Conservation (phyloP, 2,797 vertebrate genomes). For the Chelon auratus region DNA sequence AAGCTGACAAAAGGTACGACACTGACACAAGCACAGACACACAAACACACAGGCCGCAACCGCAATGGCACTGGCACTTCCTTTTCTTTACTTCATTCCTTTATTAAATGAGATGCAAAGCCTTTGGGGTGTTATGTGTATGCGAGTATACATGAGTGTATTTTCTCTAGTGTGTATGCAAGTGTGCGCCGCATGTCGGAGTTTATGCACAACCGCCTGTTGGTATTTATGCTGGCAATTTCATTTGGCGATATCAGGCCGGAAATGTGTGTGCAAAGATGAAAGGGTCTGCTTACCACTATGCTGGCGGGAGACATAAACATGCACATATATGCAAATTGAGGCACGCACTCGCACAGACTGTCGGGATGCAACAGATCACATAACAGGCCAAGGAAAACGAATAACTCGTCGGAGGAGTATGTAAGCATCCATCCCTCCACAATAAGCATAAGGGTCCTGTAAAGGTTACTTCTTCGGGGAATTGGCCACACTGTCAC, state of each 20-base stretch:
- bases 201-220: slow-evolving; percentile 34
- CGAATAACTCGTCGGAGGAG: slow-evolving; percentile 37
- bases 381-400: slow-evolving; percentile 18
- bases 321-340: slow-evolving; percentile 52
- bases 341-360: slow-evolving; percentile 17
- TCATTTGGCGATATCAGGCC: slow-evolving; percentile 45
- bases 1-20: slow-evolving; percentile 92
- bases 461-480: slow-evolving; percentile 45
- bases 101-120: slow-evolving; percentile 51
- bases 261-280: slow-evolving; percentile 55
- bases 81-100: neutral
- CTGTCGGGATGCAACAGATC: slow-evolving; percentile 43
- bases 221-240: slow-evolving; percentile 55
- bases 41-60: neutral
- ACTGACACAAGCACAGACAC: neutral
- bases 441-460: slow-evolving; percentile 21
- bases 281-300: slow-evolving; percentile 52
- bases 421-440: slow-evolving; percentile 21
- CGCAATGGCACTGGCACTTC: neutral
- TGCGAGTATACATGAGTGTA: slow-evolving; percentile 5
- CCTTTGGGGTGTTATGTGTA: slow-evolving; percentile 8
- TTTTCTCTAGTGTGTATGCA: slow-evolving; percentile 36
- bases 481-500: slow-evolving; percentile 14
- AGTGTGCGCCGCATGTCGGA: slow-evolving; percentile 21
- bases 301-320: slow-evolving; percentile 35